Conservation (phyloP, 2,113 vertebrate species). For the Oenanthe oenanthe region DNA sequence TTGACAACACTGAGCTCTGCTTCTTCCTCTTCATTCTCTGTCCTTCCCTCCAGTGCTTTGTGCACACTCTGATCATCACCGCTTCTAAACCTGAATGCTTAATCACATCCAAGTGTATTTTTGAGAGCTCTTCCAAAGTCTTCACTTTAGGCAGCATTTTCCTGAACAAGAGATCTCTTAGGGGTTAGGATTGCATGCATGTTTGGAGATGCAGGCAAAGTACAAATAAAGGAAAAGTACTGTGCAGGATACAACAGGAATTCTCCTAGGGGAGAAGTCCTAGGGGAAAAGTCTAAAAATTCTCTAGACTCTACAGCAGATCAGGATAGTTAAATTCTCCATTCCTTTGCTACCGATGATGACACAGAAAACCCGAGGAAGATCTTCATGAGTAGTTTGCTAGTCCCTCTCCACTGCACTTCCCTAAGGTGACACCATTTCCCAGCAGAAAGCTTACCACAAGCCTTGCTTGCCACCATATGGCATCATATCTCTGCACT, state of each 20-base stretch:
- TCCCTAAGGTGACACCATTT: background rate
- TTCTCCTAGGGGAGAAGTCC: background rate
- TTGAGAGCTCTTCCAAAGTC: background rate
- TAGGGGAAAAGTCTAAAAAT: background rate
- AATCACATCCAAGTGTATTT: background rate
- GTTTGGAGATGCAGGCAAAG: background rate
- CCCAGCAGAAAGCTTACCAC: background rate
- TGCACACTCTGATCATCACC: background rate
- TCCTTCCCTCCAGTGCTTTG: background rate
- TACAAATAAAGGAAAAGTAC: background rate
- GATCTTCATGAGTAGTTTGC: background rate
- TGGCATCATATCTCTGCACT: background rate
- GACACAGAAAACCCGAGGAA: background rate
- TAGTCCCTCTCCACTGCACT: background rate
- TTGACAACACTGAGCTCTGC: background rate
- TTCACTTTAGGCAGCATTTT: background rate
- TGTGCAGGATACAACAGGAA: background rate
- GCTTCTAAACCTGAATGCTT: background rate
- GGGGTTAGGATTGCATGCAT: background rate
- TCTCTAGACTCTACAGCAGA: background rate
- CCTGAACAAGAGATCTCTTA: background rate
- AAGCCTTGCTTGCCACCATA: background rate
- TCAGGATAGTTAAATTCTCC: background rate
- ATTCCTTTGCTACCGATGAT: background rate
- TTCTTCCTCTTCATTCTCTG: background rate